phyloP scores from a whole-genome alignment of 2,113 vertebrate species.

The Leucoraja erinaceus region DNA sequence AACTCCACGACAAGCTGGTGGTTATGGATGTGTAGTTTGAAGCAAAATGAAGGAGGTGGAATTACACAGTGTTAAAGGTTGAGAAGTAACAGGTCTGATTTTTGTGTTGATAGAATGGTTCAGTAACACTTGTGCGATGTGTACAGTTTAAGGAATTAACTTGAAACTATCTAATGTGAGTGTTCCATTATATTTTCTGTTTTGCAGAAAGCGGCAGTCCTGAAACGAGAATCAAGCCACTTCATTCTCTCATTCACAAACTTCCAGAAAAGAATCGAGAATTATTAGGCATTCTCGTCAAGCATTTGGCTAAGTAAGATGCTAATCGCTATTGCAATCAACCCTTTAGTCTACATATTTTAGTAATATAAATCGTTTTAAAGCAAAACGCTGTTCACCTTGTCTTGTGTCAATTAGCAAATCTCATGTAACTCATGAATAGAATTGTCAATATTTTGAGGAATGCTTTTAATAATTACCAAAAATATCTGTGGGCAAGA shows the following conservation, averaged over 20 bases:
- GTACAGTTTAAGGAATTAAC: neutral
- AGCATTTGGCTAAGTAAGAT: conserved; percentile 92
- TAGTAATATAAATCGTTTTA: neutral
- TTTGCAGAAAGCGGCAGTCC: conserved; percentile 79
- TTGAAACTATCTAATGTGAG: neutral
- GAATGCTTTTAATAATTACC: neutral
- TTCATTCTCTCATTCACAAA: conserved; percentile 90
- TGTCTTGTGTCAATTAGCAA: neutral
- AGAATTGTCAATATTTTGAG: neutral
- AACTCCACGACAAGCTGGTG: neutral
- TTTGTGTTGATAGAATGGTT: neutral
- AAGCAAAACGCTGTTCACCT: neutral
- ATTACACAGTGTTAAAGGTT: neutral
- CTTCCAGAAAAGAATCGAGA: conserved; percentile 89
- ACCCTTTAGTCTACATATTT: neutral
- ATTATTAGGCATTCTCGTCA: conserved; percentile 88
- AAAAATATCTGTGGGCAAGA: neutral
- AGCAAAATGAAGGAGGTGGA: neutral
- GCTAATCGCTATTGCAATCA: neutral
- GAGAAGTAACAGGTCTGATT: neutral
- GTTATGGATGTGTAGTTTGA: neutral
- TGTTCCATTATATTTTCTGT: conserved; percentile 38
- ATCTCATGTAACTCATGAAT: neutral
- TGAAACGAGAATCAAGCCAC: conserved; percentile 77
- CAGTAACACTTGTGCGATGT: neutral